These are phyloP conservation scores for Myiopsitta monachus DNA, from an alignment of 2,113 vertebrate genomes.

Conservation along the genomic window DNA sequence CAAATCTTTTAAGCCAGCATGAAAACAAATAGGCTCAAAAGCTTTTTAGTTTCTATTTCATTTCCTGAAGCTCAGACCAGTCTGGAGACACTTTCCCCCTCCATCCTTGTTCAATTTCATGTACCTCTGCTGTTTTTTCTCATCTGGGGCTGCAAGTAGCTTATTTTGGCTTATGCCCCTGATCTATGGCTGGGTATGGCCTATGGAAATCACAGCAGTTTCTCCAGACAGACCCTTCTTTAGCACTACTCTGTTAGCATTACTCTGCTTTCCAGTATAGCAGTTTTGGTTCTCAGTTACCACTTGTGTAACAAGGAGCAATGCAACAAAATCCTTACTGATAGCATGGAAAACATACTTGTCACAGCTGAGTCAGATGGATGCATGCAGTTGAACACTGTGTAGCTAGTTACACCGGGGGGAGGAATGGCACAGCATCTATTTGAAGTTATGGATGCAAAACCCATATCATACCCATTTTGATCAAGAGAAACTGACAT, in stretches of 20 bases:
- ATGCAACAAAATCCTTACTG: neutral
- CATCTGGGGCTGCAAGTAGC: neutral
- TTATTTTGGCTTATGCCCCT: neutral
- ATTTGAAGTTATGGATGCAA: neutral
- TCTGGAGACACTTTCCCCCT: neutral
- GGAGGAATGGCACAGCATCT: neutral
- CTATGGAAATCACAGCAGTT: neutral
- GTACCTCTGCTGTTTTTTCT: neutral
- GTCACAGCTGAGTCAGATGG: neutral
- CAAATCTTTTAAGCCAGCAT: neutral
- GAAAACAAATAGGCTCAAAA: neutral
- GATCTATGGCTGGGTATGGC: neutral
- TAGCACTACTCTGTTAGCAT: accelerated
- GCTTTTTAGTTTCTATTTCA: neutral
- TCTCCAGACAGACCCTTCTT: neutral
- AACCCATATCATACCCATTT: neutral
- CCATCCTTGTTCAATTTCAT: neutral
- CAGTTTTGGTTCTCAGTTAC: neutral
- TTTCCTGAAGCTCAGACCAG: neutral
- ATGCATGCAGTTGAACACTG: neutral
- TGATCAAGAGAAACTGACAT: neutral
- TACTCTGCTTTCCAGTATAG: neutral
- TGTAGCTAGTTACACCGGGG: neutral
- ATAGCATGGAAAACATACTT: neutral
- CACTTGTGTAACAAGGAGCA: neutral